Conservation (phyloP, 35 echinoderm and acorn worm species). For the Chiridota heheva region DNA sequence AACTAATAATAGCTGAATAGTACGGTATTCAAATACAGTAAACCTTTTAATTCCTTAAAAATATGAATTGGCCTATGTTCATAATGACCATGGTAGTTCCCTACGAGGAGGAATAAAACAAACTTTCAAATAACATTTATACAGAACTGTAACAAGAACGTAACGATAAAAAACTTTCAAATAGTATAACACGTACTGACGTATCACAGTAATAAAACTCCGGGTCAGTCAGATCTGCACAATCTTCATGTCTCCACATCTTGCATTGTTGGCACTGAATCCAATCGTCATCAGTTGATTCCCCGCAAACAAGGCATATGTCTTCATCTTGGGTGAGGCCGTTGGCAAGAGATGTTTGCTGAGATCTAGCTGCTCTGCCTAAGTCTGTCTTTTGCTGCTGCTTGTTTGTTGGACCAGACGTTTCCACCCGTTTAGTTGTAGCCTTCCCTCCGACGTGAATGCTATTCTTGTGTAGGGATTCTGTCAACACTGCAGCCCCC, state of each 20-base stretch:
- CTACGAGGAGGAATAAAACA: constrained; percentile 1
- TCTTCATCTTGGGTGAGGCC: no score
- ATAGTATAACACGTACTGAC: background rate
- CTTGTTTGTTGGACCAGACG: constrained; percentile 1
- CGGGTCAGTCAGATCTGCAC: constrained; percentile 14
- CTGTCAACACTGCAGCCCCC: constrained; percentile 3
- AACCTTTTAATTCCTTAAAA: background rate
- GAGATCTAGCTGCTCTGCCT: background rate
- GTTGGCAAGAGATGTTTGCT: no score
- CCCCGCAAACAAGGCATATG: constrained; percentile 16
- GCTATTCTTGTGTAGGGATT: background rate
- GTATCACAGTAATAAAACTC: background rate
- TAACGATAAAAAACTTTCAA: background rate
- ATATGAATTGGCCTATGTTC: background rate
- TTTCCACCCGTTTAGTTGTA: constrained; percentile 1
- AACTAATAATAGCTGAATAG: no score
- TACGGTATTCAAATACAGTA: no score
- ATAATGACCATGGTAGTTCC: background rate
- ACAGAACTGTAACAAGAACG: background rate
- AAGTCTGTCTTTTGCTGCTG: constrained; percentile 19
- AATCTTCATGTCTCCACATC: constrained; percentile 10
- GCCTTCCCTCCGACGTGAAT: background rate
- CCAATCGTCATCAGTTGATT: constrained; percentile 25
- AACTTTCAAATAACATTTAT: background rate
- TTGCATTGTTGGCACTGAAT: constrained; percentile 17